phyloP scores from a whole-genome alignment of 2,797 vertebrate genomes.

The Takifugu ocellatus region DNA sequence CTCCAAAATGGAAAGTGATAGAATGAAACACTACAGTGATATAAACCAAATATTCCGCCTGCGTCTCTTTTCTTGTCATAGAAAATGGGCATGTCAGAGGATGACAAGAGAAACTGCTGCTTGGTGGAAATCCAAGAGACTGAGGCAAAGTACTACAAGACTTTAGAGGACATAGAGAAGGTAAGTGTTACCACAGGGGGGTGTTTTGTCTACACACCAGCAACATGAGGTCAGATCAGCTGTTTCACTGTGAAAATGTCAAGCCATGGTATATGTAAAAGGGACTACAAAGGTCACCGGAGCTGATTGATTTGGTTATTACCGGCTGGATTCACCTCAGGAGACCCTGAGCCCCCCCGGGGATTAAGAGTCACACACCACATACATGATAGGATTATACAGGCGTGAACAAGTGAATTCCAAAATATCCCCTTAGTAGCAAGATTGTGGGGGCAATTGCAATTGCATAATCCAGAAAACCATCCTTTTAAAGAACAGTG shows the following conservation, averaged over 20 bases:
- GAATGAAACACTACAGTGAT: too few species aligned
- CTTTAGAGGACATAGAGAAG: conserved; percentile 95
- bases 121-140: conserved; percentile 96
- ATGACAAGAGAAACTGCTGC: conserved; percentile 97
- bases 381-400: not conserved
- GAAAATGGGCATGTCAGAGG: conserved; percentile 99
- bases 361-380: conserved; percentile 24
- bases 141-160: conserved; percentile 96
- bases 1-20: too few species aligned
- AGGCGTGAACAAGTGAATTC: not conserved
- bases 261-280: conserved; percentile 49
- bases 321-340: conserved; percentile 40
- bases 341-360: conserved; percentile 24
- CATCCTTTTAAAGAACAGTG: not conserved
- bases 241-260: conserved; percentile 59
- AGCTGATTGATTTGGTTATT: conserved; percentile 62
- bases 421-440: not conserved
- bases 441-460: not conserved
- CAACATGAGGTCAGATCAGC: not conserved
- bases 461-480: not conserved
- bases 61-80: conserved; percentile 45
- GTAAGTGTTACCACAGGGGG: conserved; percentile 44
- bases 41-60: not conserved
- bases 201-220: not conserved
- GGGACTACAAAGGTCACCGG: conserved; percentile 62